These are phyloP conservation scores for Tupaia tana DNA, from an alignment of 2,113 vertebrate genomes.

Conservation along the genomic window DNA sequence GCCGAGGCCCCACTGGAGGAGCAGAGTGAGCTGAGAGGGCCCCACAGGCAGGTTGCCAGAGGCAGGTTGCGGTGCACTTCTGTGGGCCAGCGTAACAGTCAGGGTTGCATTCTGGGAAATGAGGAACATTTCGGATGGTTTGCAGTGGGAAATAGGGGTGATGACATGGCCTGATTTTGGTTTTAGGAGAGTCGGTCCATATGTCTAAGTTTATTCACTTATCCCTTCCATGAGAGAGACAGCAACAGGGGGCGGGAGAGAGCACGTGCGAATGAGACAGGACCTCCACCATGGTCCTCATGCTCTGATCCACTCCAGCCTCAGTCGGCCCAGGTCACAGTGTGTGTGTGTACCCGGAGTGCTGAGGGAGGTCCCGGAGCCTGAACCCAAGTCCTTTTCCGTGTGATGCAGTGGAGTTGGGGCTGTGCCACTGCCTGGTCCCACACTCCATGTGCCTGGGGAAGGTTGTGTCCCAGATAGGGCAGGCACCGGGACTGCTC, in stretches of 20 bases:
- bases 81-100: neutral
- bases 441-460: neutral
- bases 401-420: too few relatives aligned
- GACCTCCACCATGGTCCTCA: too few relatives aligned
- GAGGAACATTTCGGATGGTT: neutral
- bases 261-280: too few relatives aligned
- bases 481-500: neutral
- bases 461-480: neutral
- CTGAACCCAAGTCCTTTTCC: too few relatives aligned
- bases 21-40: neutral
- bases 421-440: too few relatives aligned
- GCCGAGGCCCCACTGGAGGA: too few relatives aligned
- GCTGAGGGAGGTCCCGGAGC: too few relatives aligned
- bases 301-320: too few relatives aligned
- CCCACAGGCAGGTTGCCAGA: neutral
- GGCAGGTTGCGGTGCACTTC: neutral
- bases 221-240: too few relatives aligned
- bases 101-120: neutral
- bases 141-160: neutral
- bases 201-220: neutral
- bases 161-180: neutral
- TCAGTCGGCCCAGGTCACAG: too few relatives aligned
- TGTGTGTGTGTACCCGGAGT: too few relatives aligned
- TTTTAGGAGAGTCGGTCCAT: neutral
- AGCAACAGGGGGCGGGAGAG: too few relatives aligned